phyloP scores from a whole-genome alignment of 2,797 vertebrate genomes.

The Gallirallus australis region DNA sequence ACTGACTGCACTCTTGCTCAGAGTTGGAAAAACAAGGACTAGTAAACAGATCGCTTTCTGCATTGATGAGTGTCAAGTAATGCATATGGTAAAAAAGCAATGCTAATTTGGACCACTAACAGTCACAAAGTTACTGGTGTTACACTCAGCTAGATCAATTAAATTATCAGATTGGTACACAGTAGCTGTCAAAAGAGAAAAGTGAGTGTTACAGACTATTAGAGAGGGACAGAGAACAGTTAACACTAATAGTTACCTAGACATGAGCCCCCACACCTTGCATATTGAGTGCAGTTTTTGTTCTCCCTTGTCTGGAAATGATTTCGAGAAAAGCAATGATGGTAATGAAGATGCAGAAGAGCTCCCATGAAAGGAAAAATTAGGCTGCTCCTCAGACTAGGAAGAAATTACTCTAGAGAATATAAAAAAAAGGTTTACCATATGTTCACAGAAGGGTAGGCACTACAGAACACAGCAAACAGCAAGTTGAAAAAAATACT shows the following conservation, averaged over 20 bases:
- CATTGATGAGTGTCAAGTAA: background rate
- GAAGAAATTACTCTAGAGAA: background rate
- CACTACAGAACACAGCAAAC: background rate
- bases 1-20: background rate
- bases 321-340: background rate
- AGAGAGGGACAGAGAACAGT: background rate
- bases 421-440: background rate
- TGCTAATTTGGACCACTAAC: too few relatives aligned
- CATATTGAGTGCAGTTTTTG: background rate
- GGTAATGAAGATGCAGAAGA: background rate
- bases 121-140: background rate
- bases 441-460: background rate
- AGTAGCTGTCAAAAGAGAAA: background rate
- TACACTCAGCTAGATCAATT: background rate
- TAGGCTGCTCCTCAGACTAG: background rate
- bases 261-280: background rate
- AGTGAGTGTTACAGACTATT: too few relatives aligned
- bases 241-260: background rate
- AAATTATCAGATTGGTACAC: background rate
- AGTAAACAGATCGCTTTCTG: background rate
- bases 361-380: background rate
- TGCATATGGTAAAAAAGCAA: background rate
- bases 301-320: background rate
- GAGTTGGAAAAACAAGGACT: background rate
- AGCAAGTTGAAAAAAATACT: background rate